Evolutionary conservation across 2,797 vertebrate genomes (phyloP).

Genomic region (Etheostoma nigrum): DNA sequence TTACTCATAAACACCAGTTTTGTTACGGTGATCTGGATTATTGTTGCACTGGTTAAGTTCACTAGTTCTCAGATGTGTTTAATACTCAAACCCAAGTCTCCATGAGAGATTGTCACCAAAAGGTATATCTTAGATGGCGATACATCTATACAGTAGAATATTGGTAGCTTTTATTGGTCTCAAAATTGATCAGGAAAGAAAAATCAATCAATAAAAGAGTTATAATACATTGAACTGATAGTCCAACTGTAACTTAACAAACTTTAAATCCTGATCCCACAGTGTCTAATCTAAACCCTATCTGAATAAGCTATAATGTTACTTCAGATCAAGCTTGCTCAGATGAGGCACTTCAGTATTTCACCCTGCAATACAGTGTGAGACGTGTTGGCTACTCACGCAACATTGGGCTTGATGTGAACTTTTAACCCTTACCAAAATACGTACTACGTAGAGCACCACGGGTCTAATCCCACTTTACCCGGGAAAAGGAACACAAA

Average conservation of each 20-base stretch:
- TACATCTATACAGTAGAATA: conserved; percentile 52
- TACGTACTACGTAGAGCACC: conserved; percentile 78
- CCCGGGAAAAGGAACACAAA: conserved; percentile 65
- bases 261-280: conserved; percentile 47
- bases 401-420: conserved; percentile 68
- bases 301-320: conserved; percentile 65
- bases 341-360: conserved; percentile 85
- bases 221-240: conserved; percentile 25
- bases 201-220: conserved; percentile 32
- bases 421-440: conserved; percentile 66
- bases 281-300: conserved; percentile 61
- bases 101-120: conserved; percentile 73
- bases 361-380: conserved; percentile 79
- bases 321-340: conserved; percentile 76
- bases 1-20: conserved; percentile 23
- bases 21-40: conserved; percentile 3
- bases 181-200: conserved; percentile 49
- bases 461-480: conserved; percentile 75
- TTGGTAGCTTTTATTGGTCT: conserved; percentile 40
- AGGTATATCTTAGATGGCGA: conserved; percentile 53
- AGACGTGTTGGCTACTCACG: conserved; percentile 75
- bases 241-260: conserved; percentile 36
- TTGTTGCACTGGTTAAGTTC: conserved; percentile 24
- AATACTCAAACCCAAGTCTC: conserved; percentile 32
- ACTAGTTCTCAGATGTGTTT: conserved; percentile 21